Percentiles rank a stretch among this genome's conserved stretches.
These are phyloP conservation scores for Drosophila birchii DNA, from an alignment of 2,888 invertebrate genomes.

Conservation along the genomic window DNA sequence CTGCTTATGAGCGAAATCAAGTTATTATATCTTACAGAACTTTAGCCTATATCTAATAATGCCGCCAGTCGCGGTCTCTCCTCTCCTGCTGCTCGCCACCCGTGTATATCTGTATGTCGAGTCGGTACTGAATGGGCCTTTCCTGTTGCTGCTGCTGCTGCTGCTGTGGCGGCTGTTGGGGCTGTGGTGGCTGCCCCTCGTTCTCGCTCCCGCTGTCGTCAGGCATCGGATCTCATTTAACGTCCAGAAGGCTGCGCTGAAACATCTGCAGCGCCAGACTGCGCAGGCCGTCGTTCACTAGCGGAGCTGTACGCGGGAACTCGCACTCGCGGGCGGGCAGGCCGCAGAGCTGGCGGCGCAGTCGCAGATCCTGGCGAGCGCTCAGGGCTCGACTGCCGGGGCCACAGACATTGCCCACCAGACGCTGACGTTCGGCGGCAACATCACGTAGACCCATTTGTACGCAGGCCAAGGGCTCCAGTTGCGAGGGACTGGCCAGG, in stretches of 20 bases:
- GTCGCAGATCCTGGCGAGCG: slow-evolving; percentile 91
- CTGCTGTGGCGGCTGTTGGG: background rate
- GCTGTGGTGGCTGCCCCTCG: slow-evolving; percentile 4
- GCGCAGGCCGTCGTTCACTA: slow-evolving; percentile 79
- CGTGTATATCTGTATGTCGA: slow-evolving; percentile 60
- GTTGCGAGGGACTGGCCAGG: slow-evolving; percentile 76
- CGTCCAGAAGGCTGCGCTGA: slow-evolving; percentile 80
- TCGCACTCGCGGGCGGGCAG: slow-evolving; percentile 88
- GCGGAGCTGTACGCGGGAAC: slow-evolving; percentile 77
- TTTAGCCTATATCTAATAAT: background rate
- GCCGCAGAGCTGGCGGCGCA: slow-evolving; percentile 89
- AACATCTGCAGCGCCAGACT: slow-evolving; percentile 82
- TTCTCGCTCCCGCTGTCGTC: slow-evolving; percentile 6
- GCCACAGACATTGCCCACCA: slow-evolving; percentile 90
- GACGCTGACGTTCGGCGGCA: slow-evolving; percentile 87
- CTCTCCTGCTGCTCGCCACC: slow-evolving; percentile 17
- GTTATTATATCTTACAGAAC: background rate
- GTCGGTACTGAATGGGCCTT: slow-evolving; percentile 48
- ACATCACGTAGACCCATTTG: slow-evolving; percentile 88
- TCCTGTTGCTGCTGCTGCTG: slow-evolving; percentile 18
- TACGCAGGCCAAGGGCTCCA: slow-evolving; percentile 84
- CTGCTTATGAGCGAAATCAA: background rate
- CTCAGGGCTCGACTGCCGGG: slow-evolving; percentile 91
- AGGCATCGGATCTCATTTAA: slow-evolving; percentile 72
- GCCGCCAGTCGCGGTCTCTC: slow-evolving; percentile 1